Evolutionary conservation across 2,113 vertebrate genomes (phyloP).

Genomic region (Glaucidium brasilianum): DNA sequence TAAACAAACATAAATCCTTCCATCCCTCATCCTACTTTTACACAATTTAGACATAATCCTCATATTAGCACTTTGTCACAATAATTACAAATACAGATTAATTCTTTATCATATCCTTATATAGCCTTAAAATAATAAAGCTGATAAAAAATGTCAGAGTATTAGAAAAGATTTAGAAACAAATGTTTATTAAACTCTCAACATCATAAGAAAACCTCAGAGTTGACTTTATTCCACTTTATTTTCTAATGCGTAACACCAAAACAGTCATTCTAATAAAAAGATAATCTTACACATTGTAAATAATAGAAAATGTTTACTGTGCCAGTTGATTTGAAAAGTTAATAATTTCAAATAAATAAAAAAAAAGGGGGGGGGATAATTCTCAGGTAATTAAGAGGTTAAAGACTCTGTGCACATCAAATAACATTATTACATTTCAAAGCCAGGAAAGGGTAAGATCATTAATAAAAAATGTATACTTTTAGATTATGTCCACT

Average conservation of each 20-base stretch:
- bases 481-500: not conserved
- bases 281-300: constrained; percentile 3
- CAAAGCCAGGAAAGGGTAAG: not conserved
- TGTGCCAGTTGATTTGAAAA: not conserved
- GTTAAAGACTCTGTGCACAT: not conserved
- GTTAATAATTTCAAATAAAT: constrained; percentile 30
- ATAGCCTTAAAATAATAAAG: not conserved
- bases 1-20: not conserved
- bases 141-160: constrained; percentile 1
- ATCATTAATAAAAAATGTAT: not conserved
- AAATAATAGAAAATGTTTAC: constrained; percentile 17
- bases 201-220: not conserved
- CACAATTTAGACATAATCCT: not conserved
- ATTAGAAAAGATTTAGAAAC: constrained; percentile 15
- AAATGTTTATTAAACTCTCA: constrained; percentile 29
- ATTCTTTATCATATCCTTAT: not conserved
- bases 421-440: not conserved
- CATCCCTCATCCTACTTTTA: not conserved
- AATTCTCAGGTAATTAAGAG: constrained; percentile 26
- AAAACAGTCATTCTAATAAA: constrained; percentile 26
- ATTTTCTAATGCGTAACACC: not conserved
- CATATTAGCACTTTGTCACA: not conserved
- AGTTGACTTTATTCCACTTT: not conserved
- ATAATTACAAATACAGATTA: not conserved
- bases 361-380: not conserved